Evolutionary conservation across 1,140 invertebrate species (phyloP).

Genomic region (Halyomorpha halys): DNA sequence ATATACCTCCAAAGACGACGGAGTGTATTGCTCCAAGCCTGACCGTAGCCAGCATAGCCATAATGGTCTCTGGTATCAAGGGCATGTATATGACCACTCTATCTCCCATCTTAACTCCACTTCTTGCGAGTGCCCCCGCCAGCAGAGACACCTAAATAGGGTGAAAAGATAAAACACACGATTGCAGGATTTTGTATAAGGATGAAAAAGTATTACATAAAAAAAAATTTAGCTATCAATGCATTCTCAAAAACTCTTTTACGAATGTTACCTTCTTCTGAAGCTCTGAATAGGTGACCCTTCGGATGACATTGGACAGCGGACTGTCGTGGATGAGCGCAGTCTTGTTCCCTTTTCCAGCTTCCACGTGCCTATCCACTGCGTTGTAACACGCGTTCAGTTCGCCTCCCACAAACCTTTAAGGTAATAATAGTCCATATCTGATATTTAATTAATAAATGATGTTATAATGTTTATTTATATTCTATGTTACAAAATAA

Average conservation of each 20-base stretch:
- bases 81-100: conserved; percentile 85
- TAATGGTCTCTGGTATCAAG: conserved; percentile 73
- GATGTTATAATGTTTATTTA: too few relatives aligned
- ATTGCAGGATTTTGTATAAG: too few relatives aligned
- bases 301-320: conserved; percentile 58
- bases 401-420: conserved; percentile 77
- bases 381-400: conserved; percentile 89
- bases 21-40: conserved; percentile 77
- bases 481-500: too few relatives aligned
- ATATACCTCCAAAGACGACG: conserved; percentile 71
- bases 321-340: conserved; percentile 88
- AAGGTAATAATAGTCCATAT: too few relatives aligned
- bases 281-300: conserved; percentile 71
- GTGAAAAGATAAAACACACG: too few relatives aligned
- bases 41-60: conserved; percentile 73
- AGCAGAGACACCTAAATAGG: conserved; percentile 53
- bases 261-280: conserved; percentile 51
- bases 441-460: too few relatives aligned
- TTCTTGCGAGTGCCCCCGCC: conserved; percentile 58
- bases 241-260: too few relatives aligned
- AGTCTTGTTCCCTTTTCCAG: conserved; percentile 61
- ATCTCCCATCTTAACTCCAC: conserved; percentile 67
- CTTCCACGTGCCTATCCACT: conserved; percentile 75
- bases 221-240: too few relatives aligned
- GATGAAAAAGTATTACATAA: too few relatives aligned